Percentiles rank a stretch among this genome's conserved stretches.
phyloP scores from a whole-genome alignment of 2,113 vertebrate species.

The Pampusana beccarii region DNA sequence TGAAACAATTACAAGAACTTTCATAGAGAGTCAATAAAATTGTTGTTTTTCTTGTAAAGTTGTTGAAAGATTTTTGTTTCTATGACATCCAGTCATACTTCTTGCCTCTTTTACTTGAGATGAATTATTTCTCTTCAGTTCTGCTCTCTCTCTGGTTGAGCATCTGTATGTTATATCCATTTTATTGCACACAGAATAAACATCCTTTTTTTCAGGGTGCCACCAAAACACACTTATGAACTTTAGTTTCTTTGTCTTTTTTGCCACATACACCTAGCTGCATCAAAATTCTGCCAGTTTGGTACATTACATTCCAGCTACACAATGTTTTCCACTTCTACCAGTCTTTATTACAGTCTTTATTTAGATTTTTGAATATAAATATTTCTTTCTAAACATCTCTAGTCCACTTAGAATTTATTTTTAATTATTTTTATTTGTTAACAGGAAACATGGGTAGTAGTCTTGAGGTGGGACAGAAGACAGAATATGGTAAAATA shows the following conservation, averaged over 20 bases:
- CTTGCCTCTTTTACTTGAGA: background rate
- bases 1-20: background rate
- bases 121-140: background rate
- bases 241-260: background rate
- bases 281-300: background rate
- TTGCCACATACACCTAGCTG: background rate
- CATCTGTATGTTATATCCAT: background rate
- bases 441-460: background rate
- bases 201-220: background rate
- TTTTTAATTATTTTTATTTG: background rate
- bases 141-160: background rate
- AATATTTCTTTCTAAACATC: background rate
- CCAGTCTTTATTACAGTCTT: background rate
- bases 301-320: background rate
- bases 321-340: background rate
- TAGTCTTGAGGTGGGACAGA: background rate
- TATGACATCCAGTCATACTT: background rate
- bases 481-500: background rate
- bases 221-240: background rate
- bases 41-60: background rate
- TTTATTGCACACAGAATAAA: background rate
- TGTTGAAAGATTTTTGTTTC: background rate
- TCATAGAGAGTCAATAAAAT: background rate
- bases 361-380: background rate
- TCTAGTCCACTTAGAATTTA: background rate